Conservation (phyloP, 1,140 invertebrate species). For the Venturia canescens region DNA sequence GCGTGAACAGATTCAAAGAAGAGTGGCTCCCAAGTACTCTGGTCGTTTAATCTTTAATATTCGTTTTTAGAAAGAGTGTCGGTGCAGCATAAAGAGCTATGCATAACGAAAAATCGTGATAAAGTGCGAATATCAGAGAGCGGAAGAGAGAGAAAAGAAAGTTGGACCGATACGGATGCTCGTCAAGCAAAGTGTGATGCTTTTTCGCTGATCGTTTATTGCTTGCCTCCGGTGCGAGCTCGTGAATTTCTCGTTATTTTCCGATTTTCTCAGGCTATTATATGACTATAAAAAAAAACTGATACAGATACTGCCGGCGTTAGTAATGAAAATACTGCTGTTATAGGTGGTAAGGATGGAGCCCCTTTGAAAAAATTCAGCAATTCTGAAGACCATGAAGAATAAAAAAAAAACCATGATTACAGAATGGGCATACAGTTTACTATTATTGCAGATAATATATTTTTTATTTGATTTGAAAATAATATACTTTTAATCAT, state of each 20-base stretch:
- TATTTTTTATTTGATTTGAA: too few species aligned
- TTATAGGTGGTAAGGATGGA: background rate
- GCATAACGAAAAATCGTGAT: conserved; percentile 7
- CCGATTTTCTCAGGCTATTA: conserved; percentile 10
- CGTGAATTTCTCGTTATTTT: conserved; percentile 8
- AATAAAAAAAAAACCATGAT: background rate
- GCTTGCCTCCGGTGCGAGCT: background rate
- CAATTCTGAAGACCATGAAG: background rate
- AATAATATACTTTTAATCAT: too few species aligned
- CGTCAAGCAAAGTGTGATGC: background rate
- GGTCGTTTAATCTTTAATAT: conserved; percentile 31
- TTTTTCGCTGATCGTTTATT: conserved; percentile 3
- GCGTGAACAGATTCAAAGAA: conserved; percentile 16
- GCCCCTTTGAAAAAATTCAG: background rate
- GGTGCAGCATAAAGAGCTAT: background rate
- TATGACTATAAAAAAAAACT: background rate
- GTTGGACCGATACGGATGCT: background rate
- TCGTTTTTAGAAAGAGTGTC: conserved; percentile 6
- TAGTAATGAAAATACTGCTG: background rate
- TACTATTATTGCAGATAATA: too few species aligned
- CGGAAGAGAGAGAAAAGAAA: background rate
- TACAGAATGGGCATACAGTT: too few species aligned
- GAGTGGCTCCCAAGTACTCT: conserved; percentile 17
- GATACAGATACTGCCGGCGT: background rate
- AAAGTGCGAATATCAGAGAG: background rate